Base-by-base conservation (phyloP, 2,113 vertebrate genomes). In the Microcebus ravelobensis region DNA sequence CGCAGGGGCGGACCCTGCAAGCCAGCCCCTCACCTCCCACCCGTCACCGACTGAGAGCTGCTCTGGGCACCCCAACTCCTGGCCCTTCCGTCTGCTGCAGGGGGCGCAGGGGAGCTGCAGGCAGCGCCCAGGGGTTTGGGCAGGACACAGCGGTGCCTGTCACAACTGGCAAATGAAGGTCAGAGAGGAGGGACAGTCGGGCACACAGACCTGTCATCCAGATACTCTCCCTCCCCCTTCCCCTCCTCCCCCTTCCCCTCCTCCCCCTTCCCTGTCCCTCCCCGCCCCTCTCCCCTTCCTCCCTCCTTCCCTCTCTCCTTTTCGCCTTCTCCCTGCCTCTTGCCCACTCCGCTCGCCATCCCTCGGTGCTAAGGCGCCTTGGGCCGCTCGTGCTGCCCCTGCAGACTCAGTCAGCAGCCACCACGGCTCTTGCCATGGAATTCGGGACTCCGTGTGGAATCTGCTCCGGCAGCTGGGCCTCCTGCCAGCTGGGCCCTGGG, bases 41-140 rank as follows among this genome's bases (percentile, higher is more conserved):
- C 20, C 2, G 21, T 12, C 57, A 6, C 31, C 0, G 7, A 18
- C 0, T 0, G 20, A 48, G 36, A 31, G 18, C 45, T 27, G 17
- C 48, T 11, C 13, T 12, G 3, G 63, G 70, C 36, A 5, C 14
- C 5, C 5, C 21, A 18, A 12, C 27, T 36, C 25, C 21, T 77
- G 48, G 34, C 9, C 57, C 71, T 29, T 27, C 76, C 20, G 71
- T 23, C 25, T 10, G 15, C 13, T 14, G 34, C 34, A 2, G n/a
- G 15, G 20, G 34, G n/a, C 1, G 39, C 23, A 12, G 12, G 1
- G 34, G 34, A 20, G 29, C 59, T 3, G 31, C 27, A 11, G 20
- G 73, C 36, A 36, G 20, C 9, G 55, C 27, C 34, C 1, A 36
- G 55, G 61, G 12, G 3, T 0, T 8, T 23, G 48, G 67, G 25